Conservation (phyloP, 1,140 invertebrate genomes). For the Planococcus citri region DNA sequence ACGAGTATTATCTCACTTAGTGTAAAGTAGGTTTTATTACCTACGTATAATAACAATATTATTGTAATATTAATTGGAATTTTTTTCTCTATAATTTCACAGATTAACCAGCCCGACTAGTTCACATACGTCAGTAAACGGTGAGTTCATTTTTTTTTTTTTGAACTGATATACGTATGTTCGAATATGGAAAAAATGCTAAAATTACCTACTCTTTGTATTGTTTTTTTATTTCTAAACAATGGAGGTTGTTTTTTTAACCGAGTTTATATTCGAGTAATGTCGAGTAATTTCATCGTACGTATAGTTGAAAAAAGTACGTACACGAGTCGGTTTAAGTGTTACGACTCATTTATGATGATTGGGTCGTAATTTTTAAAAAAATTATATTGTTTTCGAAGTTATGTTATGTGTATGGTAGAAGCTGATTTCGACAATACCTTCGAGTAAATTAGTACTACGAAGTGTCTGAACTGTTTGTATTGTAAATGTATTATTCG, state of each 20-base stretch:
- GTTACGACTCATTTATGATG: too few species aligned
- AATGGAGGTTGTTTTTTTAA: conserved; percentile 8
- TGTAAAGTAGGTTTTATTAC: neutral
- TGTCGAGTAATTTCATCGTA: neutral
- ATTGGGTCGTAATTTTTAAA: too few species aligned
- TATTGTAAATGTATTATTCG: too few species aligned
- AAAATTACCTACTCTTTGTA: neutral
- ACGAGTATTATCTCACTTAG: neutral
- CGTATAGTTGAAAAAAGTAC: neutral
- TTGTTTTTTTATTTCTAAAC: neutral
- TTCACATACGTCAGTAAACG: conserved; percentile 27
- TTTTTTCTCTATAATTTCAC: conserved; percentile 19
- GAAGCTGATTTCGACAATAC: too few species aligned
- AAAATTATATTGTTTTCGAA: too few species aligned
- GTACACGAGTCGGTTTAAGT: too few species aligned
- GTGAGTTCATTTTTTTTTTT: conserved; percentile 24
- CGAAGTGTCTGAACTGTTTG: too few species aligned
- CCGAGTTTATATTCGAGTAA: neutral
- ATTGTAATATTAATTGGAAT: too few species aligned
- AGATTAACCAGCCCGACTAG: conserved; percentile 25
- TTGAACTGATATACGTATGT: neutral
- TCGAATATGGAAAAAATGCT: neutral
- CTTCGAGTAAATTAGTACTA: too few species aligned
- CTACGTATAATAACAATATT: too few species aligned
- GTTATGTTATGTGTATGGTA: too few species aligned